A percentile compares a stretch with the other conserved stretches of the same genome.
Conservation (phyloP, 2,113 vertebrate genomes). For the Corvus moneduloides region DNA sequence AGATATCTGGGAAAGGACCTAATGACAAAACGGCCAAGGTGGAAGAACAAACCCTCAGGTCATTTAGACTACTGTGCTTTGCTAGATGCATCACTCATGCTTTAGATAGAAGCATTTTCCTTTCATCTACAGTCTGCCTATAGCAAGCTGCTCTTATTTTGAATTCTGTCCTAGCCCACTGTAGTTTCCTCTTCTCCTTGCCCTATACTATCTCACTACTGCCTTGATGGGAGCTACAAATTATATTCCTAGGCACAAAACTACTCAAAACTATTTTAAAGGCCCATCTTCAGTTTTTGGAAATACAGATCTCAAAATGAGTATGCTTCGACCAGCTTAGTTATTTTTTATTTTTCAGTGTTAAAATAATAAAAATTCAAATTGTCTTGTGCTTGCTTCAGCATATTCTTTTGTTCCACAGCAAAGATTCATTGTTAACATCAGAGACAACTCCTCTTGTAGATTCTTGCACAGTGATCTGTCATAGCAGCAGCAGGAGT, state of each 20-base stretch:
- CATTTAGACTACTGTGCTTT: background rate
- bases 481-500: constrained; percentile 33
- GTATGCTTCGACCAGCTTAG: background rate
- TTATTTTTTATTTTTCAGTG: background rate
- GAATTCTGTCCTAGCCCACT: background rate
- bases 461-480: background rate
- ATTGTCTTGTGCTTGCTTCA: background rate
- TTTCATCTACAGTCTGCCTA: background rate
- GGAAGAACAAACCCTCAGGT: background rate
- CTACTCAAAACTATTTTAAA: background rate
- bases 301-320: background rate
- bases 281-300: background rate
- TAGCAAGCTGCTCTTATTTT: background rate
- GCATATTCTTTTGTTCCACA: background rate
- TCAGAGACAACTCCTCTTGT: background rate
- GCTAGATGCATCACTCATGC: background rate
- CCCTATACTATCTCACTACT: background rate
- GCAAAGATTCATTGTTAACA: background rate
- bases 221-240: background rate
- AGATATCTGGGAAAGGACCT: background rate
- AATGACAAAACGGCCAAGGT: background rate
- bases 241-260: background rate
- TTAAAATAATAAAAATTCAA: background rate
- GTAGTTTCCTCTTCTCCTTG: background rate
- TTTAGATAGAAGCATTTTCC: background rate